phyloP scores from a whole-genome alignment of 1,140 invertebrate species.

The Leptonema lineaticorne region DNA sequence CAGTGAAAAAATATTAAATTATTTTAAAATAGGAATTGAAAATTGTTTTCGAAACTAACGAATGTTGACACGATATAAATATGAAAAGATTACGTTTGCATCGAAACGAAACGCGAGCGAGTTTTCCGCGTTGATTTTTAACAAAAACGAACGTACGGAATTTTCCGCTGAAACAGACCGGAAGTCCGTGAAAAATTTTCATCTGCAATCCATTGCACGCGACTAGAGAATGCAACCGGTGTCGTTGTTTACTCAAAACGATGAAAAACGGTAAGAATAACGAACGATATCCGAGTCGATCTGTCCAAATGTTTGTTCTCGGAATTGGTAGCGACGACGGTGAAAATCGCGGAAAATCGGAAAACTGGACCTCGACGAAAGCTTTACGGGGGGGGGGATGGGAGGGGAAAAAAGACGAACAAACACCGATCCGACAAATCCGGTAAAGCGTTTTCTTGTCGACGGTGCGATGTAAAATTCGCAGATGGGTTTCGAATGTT shows the following conservation, averaged over 20 bases:
- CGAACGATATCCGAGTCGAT: not conserved
- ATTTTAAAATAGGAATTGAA: too few species aligned
- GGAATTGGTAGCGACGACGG: slow-evolving; percentile 35
- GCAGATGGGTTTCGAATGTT: not conserved
- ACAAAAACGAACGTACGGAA: not conserved
- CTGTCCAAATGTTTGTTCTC: slow-evolving; percentile 35
- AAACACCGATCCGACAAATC: not conserved
- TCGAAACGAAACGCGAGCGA: too few species aligned
- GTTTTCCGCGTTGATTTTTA: not conserved
- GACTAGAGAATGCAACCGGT: slow-evolving; percentile 9
- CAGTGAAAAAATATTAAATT: too few species aligned
- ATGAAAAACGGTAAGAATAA: not conserved
- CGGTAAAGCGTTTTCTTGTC: not conserved
- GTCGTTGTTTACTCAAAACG: not conserved
- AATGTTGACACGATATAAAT: too few species aligned
- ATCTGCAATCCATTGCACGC: slow-evolving; percentile 11
- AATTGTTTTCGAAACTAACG: too few species aligned
- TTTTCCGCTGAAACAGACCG: not conserved
- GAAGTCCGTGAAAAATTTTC: not conserved
- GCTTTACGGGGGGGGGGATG: too few species aligned
- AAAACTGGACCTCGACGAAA: slow-evolving; percentile 29
- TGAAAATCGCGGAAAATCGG: too few species aligned
- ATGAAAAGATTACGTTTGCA: too few species aligned
- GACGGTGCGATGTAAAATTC: not conserved
- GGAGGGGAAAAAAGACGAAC: not conserved